These are phyloP conservation scores for Taenaris catops DNA, from an alignment of 2,888 invertebrate genomes.

Conservation along the genomic window DNA sequence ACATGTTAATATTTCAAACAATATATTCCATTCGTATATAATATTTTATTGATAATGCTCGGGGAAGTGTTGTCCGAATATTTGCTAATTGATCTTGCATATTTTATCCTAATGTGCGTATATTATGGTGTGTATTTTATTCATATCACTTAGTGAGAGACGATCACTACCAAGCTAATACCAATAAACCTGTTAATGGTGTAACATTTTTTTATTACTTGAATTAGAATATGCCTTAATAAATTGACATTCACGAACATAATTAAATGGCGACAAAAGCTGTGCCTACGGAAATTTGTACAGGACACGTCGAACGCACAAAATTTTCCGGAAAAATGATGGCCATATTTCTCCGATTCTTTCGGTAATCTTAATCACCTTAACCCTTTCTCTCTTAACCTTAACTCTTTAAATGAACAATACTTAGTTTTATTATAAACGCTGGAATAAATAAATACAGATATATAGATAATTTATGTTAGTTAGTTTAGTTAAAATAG, in stretches of 20 bases:
- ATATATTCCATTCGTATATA: conserved; percentile 9
- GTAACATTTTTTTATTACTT: conserved; percentile 50
- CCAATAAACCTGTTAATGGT: conserved; percentile 53
- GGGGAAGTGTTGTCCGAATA: conserved; percentile 20
- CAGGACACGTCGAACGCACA: no score
- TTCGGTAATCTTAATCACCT: no score
- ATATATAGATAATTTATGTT: no score
- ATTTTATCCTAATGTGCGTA: conserved; percentile 26
- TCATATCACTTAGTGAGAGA: conserved; percentile 20
- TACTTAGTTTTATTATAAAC: no score
- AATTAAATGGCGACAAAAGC: no score
- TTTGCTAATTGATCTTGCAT: conserved; percentile 25
- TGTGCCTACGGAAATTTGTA: no score
- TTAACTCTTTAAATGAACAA: no score
- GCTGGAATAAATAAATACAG: no score
- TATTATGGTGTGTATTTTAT: conserved; percentile 17
- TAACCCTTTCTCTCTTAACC: no score
- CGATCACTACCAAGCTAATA: conserved; percentile 33
- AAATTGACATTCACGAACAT: neutral
- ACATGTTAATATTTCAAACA: conserved; percentile 34
- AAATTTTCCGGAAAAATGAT: no score
- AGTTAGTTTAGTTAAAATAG: no score
- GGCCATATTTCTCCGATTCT: no score
- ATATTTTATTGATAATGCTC: conserved; percentile 26
- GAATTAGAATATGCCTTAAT: conserved; percentile 9